phyloP scores from a whole-genome alignment of 2,888 invertebrate species.

The Cheilosia vernalis region DNA sequence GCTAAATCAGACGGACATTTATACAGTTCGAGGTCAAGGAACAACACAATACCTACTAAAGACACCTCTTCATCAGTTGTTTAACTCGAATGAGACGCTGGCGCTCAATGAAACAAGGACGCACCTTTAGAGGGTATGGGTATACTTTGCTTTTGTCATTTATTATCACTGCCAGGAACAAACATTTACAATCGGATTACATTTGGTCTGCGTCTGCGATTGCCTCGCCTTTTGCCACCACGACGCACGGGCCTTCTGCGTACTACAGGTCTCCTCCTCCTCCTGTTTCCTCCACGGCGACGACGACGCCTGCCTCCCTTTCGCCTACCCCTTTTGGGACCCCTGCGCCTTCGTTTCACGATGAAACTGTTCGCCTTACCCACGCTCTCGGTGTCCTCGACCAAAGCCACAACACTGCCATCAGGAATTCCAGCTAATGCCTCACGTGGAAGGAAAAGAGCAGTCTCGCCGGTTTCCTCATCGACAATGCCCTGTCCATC shows the following conservation, averaged over 20 bases:
- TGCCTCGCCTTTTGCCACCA: constrained; percentile 7
- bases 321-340: constrained; percentile 36
- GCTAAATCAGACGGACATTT: too few species aligned
- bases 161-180: constrained; percentile 15
- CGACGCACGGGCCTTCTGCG: constrained; percentile 49
- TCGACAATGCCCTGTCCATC: constrained; percentile 80
- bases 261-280: constrained; percentile 75
- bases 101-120: background rate
- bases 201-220: constrained; percentile 33
- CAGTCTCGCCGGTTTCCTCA: constrained; percentile 79
- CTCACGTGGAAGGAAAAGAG: constrained; percentile 79
- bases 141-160: constrained; percentile 7
- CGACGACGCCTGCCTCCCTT: constrained; percentile 49
- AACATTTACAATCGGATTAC: constrained; percentile 43
- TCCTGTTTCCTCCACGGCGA: constrained; percentile 68
- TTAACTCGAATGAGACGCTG: too few species aligned
- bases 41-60: too few species aligned
- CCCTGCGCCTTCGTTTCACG: constrained; percentile 78
- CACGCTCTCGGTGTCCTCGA: constrained; percentile 77
- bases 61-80: too few species aligned
- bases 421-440: constrained; percentile 80
- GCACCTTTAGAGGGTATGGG: background rate
- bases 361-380: constrained; percentile 80
- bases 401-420: constrained; percentile 80
- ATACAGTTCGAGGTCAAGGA: too few species aligned